phyloP scores from a whole-genome alignment of 2,797 vertebrate species.

The Bradypodion pumilum region DNA sequence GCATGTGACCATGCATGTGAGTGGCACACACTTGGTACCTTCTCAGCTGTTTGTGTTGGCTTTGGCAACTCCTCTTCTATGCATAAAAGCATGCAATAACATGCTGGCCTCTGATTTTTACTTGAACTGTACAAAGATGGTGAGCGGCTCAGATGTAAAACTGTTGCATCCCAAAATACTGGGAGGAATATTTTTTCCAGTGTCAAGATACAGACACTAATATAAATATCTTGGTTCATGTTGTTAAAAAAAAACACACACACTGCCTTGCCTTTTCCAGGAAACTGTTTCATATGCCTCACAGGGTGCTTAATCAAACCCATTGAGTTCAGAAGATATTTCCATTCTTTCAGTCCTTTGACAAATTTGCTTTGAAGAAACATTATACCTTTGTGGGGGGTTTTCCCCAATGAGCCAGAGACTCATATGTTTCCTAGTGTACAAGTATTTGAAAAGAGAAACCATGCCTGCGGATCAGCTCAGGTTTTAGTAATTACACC shows the following conservation, averaged over 20 bases:
- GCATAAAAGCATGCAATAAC: no score
- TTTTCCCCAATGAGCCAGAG: background rate
- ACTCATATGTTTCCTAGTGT: background rate
- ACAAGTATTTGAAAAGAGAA: background rate
- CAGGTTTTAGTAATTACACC: slow-evolving; percentile 44
- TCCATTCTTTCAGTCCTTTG: background rate
- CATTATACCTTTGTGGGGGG: background rate
- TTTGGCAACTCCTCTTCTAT: no score
- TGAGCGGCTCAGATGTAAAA: background rate
- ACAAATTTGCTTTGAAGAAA: background rate
- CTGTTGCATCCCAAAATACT: background rate
- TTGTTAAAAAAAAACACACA: background rate
- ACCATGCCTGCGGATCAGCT: background rate
- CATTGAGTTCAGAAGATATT: background rate
- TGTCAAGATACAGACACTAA: background rate
- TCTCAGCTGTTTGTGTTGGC: no score
- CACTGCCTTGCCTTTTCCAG: background rate
- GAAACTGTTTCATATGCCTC: no score
- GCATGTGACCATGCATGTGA: no score
- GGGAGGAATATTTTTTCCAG: background rate
- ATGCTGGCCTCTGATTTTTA: background rate
- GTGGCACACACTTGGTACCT: no score
- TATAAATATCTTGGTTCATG: background rate
- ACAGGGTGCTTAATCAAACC: background rate
- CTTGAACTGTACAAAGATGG: background rate